Evolutionary conservation across 2,113 vertebrate genomes (phyloP), one percentile per base, ranked within the genome.

Genomic region (Amphiprion percula): DNA sequence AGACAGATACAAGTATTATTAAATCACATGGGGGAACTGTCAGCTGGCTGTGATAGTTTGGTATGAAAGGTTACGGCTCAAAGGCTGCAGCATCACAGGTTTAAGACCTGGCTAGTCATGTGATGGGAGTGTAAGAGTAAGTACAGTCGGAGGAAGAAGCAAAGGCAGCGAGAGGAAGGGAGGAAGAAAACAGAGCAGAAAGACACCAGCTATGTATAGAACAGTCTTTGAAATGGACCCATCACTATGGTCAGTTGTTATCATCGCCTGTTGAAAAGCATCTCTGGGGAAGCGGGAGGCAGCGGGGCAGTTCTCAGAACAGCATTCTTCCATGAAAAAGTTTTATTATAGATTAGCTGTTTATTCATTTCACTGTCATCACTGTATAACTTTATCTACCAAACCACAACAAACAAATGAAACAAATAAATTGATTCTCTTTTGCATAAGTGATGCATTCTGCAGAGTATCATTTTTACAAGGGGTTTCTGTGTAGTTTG

Each of bases 271-370:
- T 61, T 82, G 30, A 78, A 86, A 73, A 81, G 63, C 66, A 28
- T 68, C 87, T 56, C 79, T 56, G 69, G 80, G 78, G 77, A 84
- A 52, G 63, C 39, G 55, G 85, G 49, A 76, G 33, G 67, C 23
- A 46, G 41, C 68, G 68, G 75, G 68, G 77, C 47, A 4, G 9
- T 89, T 91, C 79, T 77, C 72, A 64, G 80, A 83, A 82, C 33
- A 61, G 60, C 80, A 78, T 88, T 86, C 77, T 88, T 87, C 83
- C 76, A 60, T 65, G 79, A 67, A 84, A 81, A 70, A 44, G 56
- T 67, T 86, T 83, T 82, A 68, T 68, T 67, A 81, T 88, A 87
- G 82, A 90, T 85, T 55, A 87, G 23, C 41, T 68, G 60, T 74
- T 70, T 53, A 46, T 21, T 61, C 12, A 26, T 62, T 76, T 73